phyloP scores from a whole-genome alignment of 35 echinoderm and acorn worm species.

The Heliocidaris tuberculata region DNA sequence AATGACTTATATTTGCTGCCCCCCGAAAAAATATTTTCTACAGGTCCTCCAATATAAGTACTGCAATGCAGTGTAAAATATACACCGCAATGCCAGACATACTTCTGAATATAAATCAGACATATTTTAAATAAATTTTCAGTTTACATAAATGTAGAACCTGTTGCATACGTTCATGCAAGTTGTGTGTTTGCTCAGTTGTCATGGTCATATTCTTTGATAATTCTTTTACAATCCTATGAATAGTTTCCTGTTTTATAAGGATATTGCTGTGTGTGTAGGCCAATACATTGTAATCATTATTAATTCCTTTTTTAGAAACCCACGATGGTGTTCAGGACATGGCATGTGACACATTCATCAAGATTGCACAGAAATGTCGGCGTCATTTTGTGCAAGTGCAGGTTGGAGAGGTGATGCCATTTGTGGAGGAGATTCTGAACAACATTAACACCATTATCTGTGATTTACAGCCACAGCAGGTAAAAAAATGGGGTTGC shows the following conservation, averaged over 20 bases:
- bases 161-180: not conserved
- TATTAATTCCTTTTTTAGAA: slow-evolving; percentile 57
- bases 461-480: slow-evolving; percentile 97
- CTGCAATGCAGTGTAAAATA: too few species aligned
- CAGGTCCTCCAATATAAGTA: too few species aligned
- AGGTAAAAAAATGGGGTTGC: slow-evolving; percentile 60
- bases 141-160: too few species aligned
- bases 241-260: too few species aligned
- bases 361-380: slow-evolving; percentile 99
- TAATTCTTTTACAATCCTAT: not conserved
- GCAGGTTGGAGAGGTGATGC: slow-evolving; percentile 98
- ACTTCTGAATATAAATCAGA: too few species aligned
- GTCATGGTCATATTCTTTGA: not conserved
- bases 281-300: not conserved
- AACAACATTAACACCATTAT: slow-evolving; percentile 98
- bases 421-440: slow-evolving; percentile 95
- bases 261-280: not conserved
- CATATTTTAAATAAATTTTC: too few species aligned
- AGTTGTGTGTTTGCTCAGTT: not conserved
- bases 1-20: too few species aligned
- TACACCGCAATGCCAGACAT: too few species aligned
- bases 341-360: slow-evolving; percentile 99
- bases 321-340: slow-evolving; percentile 99
- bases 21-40: too few species aligned
- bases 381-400: slow-evolving; percentile 99